Evolutionary conservation across 2,797 vertebrate genomes (phyloP).

Genomic region (Eulemur coronatus): DNA sequence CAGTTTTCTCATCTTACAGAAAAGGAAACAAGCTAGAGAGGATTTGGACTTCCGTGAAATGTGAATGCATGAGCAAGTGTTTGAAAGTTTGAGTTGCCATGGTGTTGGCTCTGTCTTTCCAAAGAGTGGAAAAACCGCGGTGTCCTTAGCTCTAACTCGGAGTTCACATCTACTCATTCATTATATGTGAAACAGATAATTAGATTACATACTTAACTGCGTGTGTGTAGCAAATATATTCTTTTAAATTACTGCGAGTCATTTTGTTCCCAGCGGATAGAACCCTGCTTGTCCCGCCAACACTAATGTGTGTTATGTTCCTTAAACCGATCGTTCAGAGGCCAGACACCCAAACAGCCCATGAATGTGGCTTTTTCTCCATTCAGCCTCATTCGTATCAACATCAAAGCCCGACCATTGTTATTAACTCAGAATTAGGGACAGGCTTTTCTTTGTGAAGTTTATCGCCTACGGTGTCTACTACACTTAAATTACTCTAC

Average conservation of each 20-base stretch:
- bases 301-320: not conserved
- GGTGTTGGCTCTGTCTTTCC: conserved; percentile 23
- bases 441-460: conserved; percentile 57
- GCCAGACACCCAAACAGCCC: not conserved
- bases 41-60: conserved; percentile 18
- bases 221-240: not conserved
- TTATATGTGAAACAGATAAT: conserved; percentile 46
- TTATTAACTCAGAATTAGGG: conserved; percentile 60
- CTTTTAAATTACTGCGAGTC: not conserved
- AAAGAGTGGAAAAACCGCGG: conserved; percentile 5
- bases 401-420: conserved; percentile 47
- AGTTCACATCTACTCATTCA: conserved; percentile 31
- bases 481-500: conserved; percentile 29
- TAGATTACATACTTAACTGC: conserved; percentile 30
- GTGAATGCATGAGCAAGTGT: not conserved
- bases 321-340: conserved; percentile 34
- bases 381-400: conserved; percentile 56
- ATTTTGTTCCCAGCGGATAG: not conserved
- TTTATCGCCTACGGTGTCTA: conserved; percentile 56
- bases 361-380: conserved; percentile 59
- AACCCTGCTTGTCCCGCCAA: not conserved
- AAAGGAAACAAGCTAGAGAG: not conserved
- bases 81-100: not conserved
- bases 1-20: not conserved
- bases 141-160: conserved; percentile 3